Conservation (phyloP, 2,113 vertebrate genomes). For the Pithys albifrons region DNA sequence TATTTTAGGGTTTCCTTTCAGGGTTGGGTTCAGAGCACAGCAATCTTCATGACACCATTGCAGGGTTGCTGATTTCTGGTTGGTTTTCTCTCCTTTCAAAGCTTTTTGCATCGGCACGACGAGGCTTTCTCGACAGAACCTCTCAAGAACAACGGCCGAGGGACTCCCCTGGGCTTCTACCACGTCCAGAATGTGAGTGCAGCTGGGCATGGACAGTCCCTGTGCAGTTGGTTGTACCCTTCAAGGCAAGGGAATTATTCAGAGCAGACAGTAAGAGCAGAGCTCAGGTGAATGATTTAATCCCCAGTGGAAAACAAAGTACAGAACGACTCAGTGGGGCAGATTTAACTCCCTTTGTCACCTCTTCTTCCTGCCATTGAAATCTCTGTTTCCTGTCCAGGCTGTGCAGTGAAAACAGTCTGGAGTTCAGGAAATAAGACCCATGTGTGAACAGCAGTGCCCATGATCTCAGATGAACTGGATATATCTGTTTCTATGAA, state of each 20-base stretch:
- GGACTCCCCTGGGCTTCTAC: constrained; percentile 92
- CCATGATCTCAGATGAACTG: neutral
- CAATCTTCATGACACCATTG: neutral
- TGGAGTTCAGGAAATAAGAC: constrained; percentile 1
- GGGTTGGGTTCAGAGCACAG: neutral
- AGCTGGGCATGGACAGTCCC: neutral
- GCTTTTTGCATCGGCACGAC: constrained; percentile 97
- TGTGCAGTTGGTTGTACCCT: neutral
- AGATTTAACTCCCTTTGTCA: neutral
- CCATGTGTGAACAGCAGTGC: neutral
- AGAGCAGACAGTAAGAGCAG: neutral
- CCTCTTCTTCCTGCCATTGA: neutral
- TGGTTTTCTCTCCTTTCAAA: neutral
- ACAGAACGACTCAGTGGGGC: neutral
- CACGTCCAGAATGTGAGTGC: constrained; percentile 96
- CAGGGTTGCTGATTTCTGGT: neutral
- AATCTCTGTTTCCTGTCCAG: neutral
- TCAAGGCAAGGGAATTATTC: neutral
- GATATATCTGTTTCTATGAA: neutral
- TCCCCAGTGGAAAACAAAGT: neutral
- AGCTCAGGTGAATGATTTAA: neutral
- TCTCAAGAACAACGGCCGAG: constrained; percentile 93
- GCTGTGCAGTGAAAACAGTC: neutral
- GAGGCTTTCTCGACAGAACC: constrained; percentile 99
- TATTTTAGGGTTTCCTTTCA: neutral